phyloP scores from a whole-genome alignment of 2,113 vertebrate species.

The Gyps fulvus region DNA sequence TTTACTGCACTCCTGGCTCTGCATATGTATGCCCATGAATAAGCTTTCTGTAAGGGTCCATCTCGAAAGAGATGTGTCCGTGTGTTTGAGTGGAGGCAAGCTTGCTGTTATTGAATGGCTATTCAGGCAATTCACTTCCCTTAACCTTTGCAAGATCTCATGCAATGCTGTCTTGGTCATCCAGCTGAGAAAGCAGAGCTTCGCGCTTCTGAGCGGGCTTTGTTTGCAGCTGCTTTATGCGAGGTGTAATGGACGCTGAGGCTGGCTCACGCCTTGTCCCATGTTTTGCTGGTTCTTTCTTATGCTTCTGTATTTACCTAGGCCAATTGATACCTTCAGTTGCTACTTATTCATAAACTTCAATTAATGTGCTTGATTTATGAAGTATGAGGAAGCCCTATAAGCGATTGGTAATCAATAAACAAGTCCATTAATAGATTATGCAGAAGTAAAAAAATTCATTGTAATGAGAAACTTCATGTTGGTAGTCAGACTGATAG shows the following conservation, averaged over 20 bases:
- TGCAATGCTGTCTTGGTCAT: background rate
- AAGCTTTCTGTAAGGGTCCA: background rate
- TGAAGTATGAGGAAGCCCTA: background rate
- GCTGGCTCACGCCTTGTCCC: background rate
- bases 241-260: background rate
- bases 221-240: background rate
- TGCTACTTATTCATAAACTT: background rate
- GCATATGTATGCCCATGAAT: background rate
- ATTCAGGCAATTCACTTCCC: background rate
- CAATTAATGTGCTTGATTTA: background rate
- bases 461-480: background rate
- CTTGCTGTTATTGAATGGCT: background rate
- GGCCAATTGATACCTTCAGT: background rate
- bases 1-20: background rate
- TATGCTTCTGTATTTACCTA: background rate
- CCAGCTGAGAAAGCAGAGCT: background rate
- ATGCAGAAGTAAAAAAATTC: background rate
- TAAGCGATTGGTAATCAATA: background rate
- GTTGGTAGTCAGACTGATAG: background rate
- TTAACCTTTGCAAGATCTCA: background rate
- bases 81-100: background rate
- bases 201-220: background rate
- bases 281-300: background rate
- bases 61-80: accelerated
- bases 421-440: background rate